Evolutionary conservation across 2,797 vertebrate species (phyloP).

Genomic region (Parauchenoglanis punctatus): DNA sequence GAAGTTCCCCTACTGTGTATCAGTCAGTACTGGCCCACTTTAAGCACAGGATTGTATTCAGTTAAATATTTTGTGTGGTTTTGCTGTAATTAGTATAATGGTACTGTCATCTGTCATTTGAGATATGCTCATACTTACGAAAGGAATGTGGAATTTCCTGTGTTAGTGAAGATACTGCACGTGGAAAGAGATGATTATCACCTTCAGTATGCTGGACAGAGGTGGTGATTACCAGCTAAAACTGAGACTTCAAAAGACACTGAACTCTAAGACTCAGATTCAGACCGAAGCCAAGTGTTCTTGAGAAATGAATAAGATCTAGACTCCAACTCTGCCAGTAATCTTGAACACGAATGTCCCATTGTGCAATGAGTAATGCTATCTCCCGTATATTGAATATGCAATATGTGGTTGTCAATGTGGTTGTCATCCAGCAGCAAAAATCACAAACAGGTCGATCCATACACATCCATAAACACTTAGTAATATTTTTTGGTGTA

Average conservation of each 20-base stretch:
- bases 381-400: not conserved
- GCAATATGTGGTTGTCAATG: not conserved
- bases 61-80: conserved; percentile 3
- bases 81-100: not conserved
- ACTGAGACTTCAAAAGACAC: not conserved
- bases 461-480: not conserved
- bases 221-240: not conserved
- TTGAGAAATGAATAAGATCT: conserved; percentile 15
- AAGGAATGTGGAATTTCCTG: conserved; percentile 11
- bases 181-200: conserved; percentile 6
- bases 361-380: not conserved
- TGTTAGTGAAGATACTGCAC: not conserved
- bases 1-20: not conserved
- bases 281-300: not conserved
- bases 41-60: not conserved
- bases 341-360: conserved; percentile 2
- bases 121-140: not conserved
- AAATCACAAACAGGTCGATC: not conserved
- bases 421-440: not conserved
- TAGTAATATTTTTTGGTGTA: not conserved
- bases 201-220: not conserved
- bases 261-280: not conserved
- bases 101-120: not conserved
- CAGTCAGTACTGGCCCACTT: too few relatives aligned
- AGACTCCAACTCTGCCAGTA: not conserved